These are phyloP conservation scores for Crepidodera aurea DNA, from an alignment of 2,888 invertebrate species.

Conservation along the genomic window DNA sequence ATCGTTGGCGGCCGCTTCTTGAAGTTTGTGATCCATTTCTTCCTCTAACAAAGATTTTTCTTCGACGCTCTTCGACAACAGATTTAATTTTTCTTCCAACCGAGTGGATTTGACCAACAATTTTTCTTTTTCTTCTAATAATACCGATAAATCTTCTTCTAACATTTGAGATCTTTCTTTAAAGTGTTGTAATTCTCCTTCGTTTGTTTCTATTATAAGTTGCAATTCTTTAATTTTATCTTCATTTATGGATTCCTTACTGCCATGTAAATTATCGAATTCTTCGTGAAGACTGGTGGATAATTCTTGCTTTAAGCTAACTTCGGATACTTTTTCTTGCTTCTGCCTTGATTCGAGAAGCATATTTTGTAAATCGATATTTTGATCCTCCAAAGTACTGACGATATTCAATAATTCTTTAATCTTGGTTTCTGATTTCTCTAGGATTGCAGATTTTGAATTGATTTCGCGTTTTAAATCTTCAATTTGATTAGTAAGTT, in stretches of 20 bases:
- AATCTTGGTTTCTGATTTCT: constrained; percentile 24
- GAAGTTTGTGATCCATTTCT: constrained; percentile 69
- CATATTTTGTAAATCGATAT: constrained; percentile 54
- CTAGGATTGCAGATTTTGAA: constrained; percentile 36
- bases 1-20: constrained; percentile 69
- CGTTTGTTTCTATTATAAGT: constrained; percentile 76
- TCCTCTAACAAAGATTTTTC: constrained; percentile 72
- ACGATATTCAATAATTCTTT: constrained; percentile 51
- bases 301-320: constrained; percentile 51
- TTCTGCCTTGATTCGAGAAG: constrained; percentile 45
- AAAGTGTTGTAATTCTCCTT: constrained; percentile 71
- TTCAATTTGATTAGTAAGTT: constrained; percentile 34
- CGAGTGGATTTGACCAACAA: constrained; percentile 70
- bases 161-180: constrained; percentile 71
- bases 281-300: constrained; percentile 48
- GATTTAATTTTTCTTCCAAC: constrained; percentile 68
- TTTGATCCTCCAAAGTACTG: constrained; percentile 57
- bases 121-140: constrained; percentile 69
- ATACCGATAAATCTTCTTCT: constrained; percentile 70
- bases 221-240: constrained; percentile 80
- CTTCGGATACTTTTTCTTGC: constrained; percentile 53
- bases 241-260: constrained; percentile 59
- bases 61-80: constrained; percentile 62
- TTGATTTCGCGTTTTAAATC: constrained; percentile 37
- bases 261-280: constrained; percentile 36